Conservation (phyloP, 2,888 invertebrate genomes). For the Agelastica alni region DNA sequence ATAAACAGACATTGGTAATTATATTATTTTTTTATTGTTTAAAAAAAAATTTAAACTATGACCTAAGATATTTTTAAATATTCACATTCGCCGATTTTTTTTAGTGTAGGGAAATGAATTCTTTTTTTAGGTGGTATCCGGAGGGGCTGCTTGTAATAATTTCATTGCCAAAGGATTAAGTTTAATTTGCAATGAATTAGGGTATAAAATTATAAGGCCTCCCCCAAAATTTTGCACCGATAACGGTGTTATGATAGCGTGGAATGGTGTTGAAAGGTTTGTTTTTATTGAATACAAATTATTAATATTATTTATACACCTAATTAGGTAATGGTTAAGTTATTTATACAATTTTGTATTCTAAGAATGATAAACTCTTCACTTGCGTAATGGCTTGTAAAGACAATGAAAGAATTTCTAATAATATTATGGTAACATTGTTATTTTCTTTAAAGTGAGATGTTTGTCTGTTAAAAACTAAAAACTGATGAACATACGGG, state of each 20-base stretch:
- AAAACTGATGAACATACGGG: too few relatives aligned
- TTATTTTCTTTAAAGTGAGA: too few relatives aligned
- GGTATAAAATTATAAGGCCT: constrained; percentile 73
- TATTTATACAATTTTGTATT: too few relatives aligned
- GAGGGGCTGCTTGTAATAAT: constrained; percentile 94
- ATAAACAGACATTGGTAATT: constrained; percentile 63
- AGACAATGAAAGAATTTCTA: too few relatives aligned
- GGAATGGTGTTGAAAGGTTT: constrained; percentile 92
- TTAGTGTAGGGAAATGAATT: too few relatives aligned
- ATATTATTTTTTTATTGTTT: not conserved
- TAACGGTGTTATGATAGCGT: constrained; percentile 99
- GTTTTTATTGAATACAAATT: not conserved
- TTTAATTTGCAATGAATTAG: constrained; percentile 67
- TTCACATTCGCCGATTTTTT: too few relatives aligned
- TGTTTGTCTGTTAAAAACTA: too few relatives aligned
- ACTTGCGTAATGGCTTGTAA: too few relatives aligned
- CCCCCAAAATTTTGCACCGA: constrained; percentile 90
- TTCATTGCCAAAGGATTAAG: constrained; percentile 74
- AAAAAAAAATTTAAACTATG: not conserved
- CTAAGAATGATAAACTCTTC: too few relatives aligned
- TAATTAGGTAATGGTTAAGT: too few relatives aligned
- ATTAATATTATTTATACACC: constrained; percentile 3
- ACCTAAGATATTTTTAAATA: too few relatives aligned
- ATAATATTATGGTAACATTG: too few relatives aligned
- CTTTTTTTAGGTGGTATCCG: constrained; percentile 80